Conservation (phyloP, 2,113 vertebrate genomes). For the Osmerus mordax region DNA sequence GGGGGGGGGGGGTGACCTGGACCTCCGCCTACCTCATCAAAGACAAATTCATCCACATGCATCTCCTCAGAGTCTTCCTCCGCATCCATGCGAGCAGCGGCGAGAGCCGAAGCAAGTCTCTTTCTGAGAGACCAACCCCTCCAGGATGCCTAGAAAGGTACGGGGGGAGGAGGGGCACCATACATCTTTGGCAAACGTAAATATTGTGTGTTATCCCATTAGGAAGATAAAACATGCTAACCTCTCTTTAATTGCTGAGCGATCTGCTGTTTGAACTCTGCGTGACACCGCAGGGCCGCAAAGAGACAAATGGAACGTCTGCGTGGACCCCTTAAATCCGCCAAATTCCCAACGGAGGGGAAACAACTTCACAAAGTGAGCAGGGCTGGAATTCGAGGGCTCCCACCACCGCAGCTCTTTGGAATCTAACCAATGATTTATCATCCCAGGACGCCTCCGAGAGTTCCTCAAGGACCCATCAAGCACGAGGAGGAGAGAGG, state of each 20-base stretch:
- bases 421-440: constrained; percentile 95
- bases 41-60: constrained; percentile 80
- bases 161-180: constrained; percentile 39
- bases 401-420: constrained; percentile 80
- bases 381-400: constrained; percentile 81
- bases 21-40: constrained; percentile 81
- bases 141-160: constrained; percentile 85
- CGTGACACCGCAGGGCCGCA: constrained; percentile 82
- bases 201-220: constrained; percentile 90
- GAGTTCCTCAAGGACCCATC: constrained; percentile 81
- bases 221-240: constrained; percentile 92
- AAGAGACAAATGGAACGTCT: constrained; percentile 90
- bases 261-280: constrained; percentile 97
- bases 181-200: constrained; percentile 84
- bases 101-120: constrained; percentile 82
- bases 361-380: constrained; percentile 72
- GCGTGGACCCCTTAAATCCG: constrained; percentile 81
- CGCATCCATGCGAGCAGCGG: constrained; percentile 67
- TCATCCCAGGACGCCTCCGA: constrained; percentile 27
- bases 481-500: constrained; percentile 63
- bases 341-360: constrained; percentile 75
- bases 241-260: constrained; percentile 83
- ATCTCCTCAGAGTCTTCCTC: constrained; percentile 86
- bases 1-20: not conserved
- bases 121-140: constrained; percentile 84